phyloP scores from a whole-genome alignment of 1,140 invertebrate genomes.

The Mylabris phalerata region DNA sequence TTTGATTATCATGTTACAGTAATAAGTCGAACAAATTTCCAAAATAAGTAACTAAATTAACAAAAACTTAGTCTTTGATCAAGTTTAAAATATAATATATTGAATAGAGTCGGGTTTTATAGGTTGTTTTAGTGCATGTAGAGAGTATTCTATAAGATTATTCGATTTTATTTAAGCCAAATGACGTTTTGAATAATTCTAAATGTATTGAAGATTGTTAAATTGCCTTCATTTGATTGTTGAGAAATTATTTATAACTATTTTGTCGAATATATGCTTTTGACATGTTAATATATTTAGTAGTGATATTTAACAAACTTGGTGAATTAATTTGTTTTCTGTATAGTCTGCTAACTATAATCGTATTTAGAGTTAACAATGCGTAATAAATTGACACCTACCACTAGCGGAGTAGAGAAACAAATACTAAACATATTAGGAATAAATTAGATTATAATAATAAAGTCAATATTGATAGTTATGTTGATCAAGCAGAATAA shows the following conservation, averaged over 20 bases:
- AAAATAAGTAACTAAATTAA: no score
- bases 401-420: constrained; percentile 1
- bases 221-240: constrained; percentile 3
- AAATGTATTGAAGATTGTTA: no score
- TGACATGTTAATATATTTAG: constrained; percentile 17
- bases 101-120: no score
- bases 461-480: constrained; percentile 4
- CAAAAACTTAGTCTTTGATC: no score
- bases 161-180: no score
- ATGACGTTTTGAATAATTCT: no score
- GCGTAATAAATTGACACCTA: constrained; percentile 6
- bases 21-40: no score
- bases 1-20: no score
- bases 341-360: not conserved
- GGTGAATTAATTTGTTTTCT: constrained; percentile 13
- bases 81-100: no score
- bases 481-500: not conserved
- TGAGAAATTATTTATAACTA: constrained; percentile 12
- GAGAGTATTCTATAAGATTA: no score
- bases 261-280: constrained; percentile 10
- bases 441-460: constrained; percentile 10
- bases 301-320: constrained; percentile 14
- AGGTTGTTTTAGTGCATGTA: no score
- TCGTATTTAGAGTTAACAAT: constrained; percentile 11
- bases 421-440: constrained; percentile 2